Conservation (phyloP, 2,888 invertebrate species). For the Seira musarum region DNA sequence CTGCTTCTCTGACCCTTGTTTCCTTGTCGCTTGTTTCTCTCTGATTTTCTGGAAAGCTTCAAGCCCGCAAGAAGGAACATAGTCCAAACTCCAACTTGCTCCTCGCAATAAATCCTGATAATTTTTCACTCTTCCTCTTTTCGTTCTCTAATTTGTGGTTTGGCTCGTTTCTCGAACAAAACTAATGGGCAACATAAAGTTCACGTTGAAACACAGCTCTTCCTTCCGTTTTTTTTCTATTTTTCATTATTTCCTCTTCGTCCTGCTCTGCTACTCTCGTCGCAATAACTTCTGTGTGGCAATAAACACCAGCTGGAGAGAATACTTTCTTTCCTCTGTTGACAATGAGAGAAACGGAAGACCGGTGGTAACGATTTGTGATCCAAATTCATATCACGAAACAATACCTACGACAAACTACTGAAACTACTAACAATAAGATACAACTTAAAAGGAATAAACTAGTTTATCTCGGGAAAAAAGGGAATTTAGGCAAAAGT, state of each 20-base stretch:
- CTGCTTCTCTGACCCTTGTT: not conserved
- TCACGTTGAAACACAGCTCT: constrained; percentile 39
- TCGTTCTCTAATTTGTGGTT: constrained; percentile 30
- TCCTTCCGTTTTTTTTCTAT: constrained; percentile 34
- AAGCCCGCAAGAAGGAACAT: not conserved
- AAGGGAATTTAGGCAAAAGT: too few relatives aligned
- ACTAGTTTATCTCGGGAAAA: not conserved
- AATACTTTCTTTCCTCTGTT: not conserved
- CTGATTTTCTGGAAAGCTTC: not conserved
- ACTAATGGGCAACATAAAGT: constrained; percentile 41
- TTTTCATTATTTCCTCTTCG: not conserved
- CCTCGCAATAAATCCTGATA: not conserved
- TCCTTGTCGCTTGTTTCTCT: not conserved
- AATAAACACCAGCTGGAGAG: constrained; percentile 19
- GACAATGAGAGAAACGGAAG: too few relatives aligned
- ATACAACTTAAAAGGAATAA: not conserved
- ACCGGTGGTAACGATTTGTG: not conserved
- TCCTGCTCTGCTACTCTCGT: not conserved
- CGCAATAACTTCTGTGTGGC: not conserved
- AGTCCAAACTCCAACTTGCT: too few relatives aligned
- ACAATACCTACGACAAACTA: not conserved
- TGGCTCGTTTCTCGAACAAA: constrained; percentile 31
- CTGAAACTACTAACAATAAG: not conserved
- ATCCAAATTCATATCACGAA: not conserved
- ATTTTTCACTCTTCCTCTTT: constrained; percentile 1